Evolutionary conservation across 2,888 invertebrate genomes (phyloP).

Genomic region (Celastrina argiolus): DNA sequence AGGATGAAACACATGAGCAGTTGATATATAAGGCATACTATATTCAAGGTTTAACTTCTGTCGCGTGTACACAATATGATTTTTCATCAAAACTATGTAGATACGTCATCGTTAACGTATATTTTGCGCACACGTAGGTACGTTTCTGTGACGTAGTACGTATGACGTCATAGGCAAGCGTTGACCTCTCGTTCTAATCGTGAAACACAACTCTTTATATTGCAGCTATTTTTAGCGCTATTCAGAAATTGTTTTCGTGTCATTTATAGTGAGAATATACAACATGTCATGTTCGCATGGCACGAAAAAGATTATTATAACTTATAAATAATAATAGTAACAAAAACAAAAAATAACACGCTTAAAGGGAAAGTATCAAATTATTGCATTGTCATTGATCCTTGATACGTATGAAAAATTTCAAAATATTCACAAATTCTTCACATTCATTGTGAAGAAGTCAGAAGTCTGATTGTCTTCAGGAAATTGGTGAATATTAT

Average conservation of each 20-base stretch:
- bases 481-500: too few relatives aligned
- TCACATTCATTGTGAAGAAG: too few relatives aligned
- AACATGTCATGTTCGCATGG: not conserved
- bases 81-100: not conserved
- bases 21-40: too few relatives aligned
- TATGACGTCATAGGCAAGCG: conserved; percentile 9
- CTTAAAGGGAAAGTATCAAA: too few relatives aligned
- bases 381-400: too few relatives aligned
- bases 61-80: not conserved
- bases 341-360: too few relatives aligned
- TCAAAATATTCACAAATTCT: too few relatives aligned
- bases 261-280: not conserved
- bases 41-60: too few relatives aligned
- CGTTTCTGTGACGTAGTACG: not conserved
- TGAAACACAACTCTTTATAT: conserved; percentile 7
- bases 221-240: conserved; percentile 1
- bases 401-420: too few relatives aligned
- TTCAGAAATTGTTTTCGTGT: not conserved
- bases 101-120: not conserved
- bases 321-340: too few relatives aligned
- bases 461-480: too few relatives aligned
- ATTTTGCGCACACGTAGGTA: not conserved
- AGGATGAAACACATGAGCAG: too few relatives aligned
- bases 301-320: not conserved
- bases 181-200: conserved; percentile 7